Evolutionary conservation across 2,113 vertebrate genomes (phyloP).

Genomic region (Dryoscopus gambensis): DNA sequence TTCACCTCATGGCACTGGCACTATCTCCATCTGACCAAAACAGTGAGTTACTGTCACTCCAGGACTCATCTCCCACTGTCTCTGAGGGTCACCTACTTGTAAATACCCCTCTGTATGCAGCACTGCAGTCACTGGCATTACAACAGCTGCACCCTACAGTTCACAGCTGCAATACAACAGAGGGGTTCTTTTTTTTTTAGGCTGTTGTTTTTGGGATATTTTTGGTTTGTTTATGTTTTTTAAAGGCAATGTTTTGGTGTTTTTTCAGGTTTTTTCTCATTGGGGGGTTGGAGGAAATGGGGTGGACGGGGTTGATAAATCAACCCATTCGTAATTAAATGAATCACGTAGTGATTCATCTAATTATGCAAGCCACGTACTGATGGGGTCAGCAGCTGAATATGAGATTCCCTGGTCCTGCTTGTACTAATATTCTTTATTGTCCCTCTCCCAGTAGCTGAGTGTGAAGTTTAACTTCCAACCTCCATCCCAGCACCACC

Average conservation of each 20-base stretch:
- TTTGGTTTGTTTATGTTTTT: background rate
- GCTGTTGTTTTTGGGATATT: background rate
- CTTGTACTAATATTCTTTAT: background rate
- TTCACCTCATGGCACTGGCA: background rate
- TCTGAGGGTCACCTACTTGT: background rate
- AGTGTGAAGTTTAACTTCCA: background rate
- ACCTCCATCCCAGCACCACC: background rate
- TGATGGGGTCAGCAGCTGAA: background rate
- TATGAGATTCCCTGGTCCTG: background rate
- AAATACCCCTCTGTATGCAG: background rate
- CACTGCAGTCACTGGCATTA: background rate
- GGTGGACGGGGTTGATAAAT: background rate
- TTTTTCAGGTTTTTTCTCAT: background rate
- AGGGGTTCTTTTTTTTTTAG: no score
- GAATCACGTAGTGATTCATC: background rate
- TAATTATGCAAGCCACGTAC: fast-evolving
- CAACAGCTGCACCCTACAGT: background rate
- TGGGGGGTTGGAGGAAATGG: background rate
- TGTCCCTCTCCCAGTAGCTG: background rate
- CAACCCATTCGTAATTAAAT: background rate
- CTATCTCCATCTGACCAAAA: background rate
- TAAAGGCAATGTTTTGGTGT: fast-evolving
- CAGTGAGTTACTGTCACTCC: background rate
- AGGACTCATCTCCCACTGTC: background rate
- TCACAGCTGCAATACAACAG: background rate